These are phyloP conservation scores for Pelobates fuscus DNA, from an alignment of 2,113 vertebrate species.

Conservation along the genomic window DNA sequence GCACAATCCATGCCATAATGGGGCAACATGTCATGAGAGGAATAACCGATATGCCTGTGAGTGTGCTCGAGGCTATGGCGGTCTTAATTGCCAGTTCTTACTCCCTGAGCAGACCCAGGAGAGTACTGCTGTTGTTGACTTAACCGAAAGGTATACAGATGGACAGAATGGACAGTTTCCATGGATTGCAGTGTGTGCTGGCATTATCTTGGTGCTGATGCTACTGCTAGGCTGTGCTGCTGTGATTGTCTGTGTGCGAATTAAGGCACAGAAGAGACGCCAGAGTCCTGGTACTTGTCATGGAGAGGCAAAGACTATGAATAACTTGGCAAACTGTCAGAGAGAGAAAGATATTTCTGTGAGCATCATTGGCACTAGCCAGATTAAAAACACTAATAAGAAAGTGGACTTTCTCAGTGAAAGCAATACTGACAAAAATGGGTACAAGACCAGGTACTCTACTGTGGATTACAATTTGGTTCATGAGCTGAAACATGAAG, in stretches of 20 bases:
- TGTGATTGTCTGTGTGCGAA: slow-evolving; percentile 81
- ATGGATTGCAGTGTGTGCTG: slow-evolving; percentile 89
- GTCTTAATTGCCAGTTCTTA: slow-evolving; percentile 94
- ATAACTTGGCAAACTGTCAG: slow-evolving; percentile 91
- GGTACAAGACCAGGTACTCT: slow-evolving; percentile 85
- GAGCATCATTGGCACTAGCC: slow-evolving; percentile 81
- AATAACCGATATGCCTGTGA: slow-evolving; percentile 87
- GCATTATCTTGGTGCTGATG: slow-evolving; percentile 86
- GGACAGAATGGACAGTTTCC: slow-evolving; percentile 76
- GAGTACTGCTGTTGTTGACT: slow-evolving; percentile 72
- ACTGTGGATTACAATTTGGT: slow-evolving; percentile 95
- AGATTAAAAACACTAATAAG: slow-evolving; percentile 97
- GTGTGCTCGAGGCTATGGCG: slow-evolving; percentile 86
- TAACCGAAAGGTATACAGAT: slow-evolving; percentile 75
- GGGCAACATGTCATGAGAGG: slow-evolving; percentile 91
- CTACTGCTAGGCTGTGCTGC: slow-evolving; percentile 86
- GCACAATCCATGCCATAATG: slow-evolving; percentile 93
- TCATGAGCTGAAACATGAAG: slow-evolving; percentile 84
- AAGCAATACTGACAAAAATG: slow-evolving; percentile 75
- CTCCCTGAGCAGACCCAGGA: slow-evolving; percentile 76
- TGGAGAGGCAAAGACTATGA: slow-evolving; percentile 93
- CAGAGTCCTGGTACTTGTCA: slow-evolving; percentile 73
- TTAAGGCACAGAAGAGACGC: slow-evolving; percentile 81
- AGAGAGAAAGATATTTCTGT: slow-evolving; percentile 87
- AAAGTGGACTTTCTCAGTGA: slow-evolving; percentile 91